A percentile compares a stretch with the other conserved stretches of the same genome.
Conservation (phyloP, 2,797 vertebrate genomes). For the Ctenochaetus hawaiiensis region DNA sequence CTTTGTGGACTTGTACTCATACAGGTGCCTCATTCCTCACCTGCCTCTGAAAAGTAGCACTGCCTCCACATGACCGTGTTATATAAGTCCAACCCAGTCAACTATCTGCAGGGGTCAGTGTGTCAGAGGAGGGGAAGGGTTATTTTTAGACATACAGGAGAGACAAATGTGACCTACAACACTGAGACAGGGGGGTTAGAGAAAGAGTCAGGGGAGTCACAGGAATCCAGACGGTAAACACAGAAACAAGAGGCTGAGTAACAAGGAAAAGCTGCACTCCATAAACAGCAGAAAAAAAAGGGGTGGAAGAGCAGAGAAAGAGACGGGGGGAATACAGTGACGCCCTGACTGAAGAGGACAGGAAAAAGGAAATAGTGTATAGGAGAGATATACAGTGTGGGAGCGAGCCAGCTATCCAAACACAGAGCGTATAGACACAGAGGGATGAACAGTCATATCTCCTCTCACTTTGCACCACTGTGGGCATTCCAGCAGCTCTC, state of each 20-base stretch:
- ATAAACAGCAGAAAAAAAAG: conserved; percentile 53
- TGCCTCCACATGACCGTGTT: conserved; percentile 60
- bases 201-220: conserved; percentile 3
- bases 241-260: conserved; percentile 24
- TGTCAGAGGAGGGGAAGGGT: conserved; percentile 58
- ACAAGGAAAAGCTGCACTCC: conserved; percentile 26
- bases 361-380: conserved; percentile 75
- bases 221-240: conserved; percentile 45
- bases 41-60: conserved; percentile 64
- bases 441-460: conserved; percentile 9
- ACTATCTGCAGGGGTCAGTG: conserved; percentile 69
- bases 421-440: conserved; percentile 31
- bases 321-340: conserved; percentile 33
- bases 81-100: conserved; percentile 64
- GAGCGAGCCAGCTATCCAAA: conserved; percentile 50
- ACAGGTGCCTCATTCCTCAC: conserved; percentile 75
- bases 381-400: conserved; percentile 62
- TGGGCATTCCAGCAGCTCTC: conserved; percentile 76
- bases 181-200: neutral
- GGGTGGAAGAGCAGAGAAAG: conserved; percentile 34
- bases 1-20: neutral
- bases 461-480: conserved; percentile 72
- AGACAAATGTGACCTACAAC: conserved; percentile 33
- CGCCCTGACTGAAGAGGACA: conserved; percentile 43
- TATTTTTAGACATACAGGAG: conserved; percentile 51